phyloP scores from a whole-genome alignment of 2,113 vertebrate genomes.

The Protobothrops mucrosquamatus region DNA sequence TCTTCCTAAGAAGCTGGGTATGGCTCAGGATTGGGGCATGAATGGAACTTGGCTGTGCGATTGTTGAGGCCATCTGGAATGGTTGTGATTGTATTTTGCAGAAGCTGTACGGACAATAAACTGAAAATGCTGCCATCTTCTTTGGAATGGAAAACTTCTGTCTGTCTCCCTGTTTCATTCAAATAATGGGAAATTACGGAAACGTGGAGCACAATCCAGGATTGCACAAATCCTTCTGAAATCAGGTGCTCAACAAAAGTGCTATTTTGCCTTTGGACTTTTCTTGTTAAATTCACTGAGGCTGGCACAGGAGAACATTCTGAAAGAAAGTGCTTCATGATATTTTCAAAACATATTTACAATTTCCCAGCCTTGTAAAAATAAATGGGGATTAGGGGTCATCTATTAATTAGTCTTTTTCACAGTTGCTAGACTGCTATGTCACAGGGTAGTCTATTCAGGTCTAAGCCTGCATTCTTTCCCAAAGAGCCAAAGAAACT shows the following conservation, averaged over 20 bases:
- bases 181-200: background rate
- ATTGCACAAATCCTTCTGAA: background rate
- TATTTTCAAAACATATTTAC: background rate
- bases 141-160: background rate
- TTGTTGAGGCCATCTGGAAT: background rate
- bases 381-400: background rate
- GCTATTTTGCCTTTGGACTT: background rate
- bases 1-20: background rate
- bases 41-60: background rate
- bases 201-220: background rate
- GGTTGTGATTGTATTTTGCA: background rate
- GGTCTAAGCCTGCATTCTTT: background rate
- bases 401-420: background rate
- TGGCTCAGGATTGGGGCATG: background rate
- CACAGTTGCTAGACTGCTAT: background rate
- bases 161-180: background rate
- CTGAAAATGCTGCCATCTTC: background rate
- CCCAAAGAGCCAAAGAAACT: background rate
- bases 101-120: background rate
- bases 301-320: background rate
- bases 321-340: background rate
- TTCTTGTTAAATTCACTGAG: background rate
- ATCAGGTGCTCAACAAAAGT: background rate
- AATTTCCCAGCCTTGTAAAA: background rate
- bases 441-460: background rate